These are phyloP conservation scores for Okapia johnstoni DNA, from an alignment of 2,113 vertebrate genomes.

Conservation along the genomic window DNA sequence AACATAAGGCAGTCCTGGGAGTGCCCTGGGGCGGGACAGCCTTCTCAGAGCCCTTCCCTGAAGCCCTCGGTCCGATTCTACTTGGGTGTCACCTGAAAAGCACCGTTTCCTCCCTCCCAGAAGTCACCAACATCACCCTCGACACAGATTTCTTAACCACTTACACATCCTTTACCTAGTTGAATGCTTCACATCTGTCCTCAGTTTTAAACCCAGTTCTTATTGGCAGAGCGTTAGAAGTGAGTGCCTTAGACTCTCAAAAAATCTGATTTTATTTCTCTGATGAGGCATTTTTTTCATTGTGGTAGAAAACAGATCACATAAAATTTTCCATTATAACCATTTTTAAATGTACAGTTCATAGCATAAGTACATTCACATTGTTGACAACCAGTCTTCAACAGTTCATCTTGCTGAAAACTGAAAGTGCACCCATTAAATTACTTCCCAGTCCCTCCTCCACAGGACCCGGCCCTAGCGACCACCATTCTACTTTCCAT, in stretches of 20 bases:
- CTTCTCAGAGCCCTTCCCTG: not conserved
- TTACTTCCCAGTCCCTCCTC: not conserved
- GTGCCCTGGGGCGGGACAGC: accelerated
- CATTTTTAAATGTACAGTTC: not conserved
- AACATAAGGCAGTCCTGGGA: not conserved
- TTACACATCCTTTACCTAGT: not conserved
- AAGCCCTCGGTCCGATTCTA: accelerated
- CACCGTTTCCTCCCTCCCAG: not conserved
- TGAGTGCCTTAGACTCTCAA: not conserved
- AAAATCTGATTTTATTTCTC: not conserved
- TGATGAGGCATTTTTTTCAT: not conserved
- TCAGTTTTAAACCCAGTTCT: not conserved
- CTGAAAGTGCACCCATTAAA: not conserved
- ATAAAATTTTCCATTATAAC: not conserved
- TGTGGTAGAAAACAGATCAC: not conserved
- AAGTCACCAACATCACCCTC: not conserved
- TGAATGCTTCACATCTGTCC: not conserved
- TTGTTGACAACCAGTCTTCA: not conserved
- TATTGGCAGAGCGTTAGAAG: not conserved
- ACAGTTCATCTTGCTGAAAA: not conserved
- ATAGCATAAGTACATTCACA: not conserved
- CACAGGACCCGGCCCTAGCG: accelerated
- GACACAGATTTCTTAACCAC: not conserved
- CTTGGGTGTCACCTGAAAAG: not conserved
- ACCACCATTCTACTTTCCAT: not conserved